A percentile compares a stretch with the other conserved stretches of the same genome.
Conservation (phyloP, 1,140 invertebrate genomes). For the Catajapyx aquilonaris region DNA sequence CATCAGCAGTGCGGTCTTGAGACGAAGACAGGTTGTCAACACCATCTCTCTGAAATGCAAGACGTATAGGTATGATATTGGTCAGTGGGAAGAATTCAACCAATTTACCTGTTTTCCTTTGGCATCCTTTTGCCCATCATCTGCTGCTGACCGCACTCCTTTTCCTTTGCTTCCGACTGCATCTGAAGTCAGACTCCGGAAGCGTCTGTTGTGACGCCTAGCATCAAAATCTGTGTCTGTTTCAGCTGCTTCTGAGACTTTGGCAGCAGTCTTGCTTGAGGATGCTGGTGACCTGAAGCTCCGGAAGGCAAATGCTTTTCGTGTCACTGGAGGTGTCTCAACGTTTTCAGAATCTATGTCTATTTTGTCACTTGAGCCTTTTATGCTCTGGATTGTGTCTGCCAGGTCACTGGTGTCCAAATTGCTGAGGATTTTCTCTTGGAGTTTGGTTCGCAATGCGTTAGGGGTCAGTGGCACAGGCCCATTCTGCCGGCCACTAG, state of each 20-base stretch:
- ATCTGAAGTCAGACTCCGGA: constrained; percentile 7
- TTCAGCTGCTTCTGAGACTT: constrained; percentile 6
- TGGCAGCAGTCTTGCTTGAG: constrained; percentile 6
- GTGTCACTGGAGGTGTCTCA: constrained; percentile 61
- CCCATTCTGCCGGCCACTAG: neutral
- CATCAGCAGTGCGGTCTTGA: constrained; percentile 11
- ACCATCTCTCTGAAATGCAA: no score
- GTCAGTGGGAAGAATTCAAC: constrained; percentile 11
- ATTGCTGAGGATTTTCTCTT: constrained; percentile 12
- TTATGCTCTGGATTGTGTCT: constrained; percentile 12
- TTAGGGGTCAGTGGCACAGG: constrained; percentile 10
- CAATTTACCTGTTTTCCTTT: constrained; percentile 9
- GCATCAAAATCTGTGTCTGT: constrained; percentile 5
- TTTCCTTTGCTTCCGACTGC: no score
- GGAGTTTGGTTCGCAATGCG: constrained; percentile 12
- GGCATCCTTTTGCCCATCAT: constrained; percentile 9
- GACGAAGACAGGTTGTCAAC: no score
- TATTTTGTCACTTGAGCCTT: constrained; percentile 6
- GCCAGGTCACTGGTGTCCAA: constrained; percentile 12
- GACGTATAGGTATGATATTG: constrained; percentile 9
- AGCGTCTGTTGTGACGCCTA: constrained; percentile 7
- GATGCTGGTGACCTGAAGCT: constrained; percentile 11
- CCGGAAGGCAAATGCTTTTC: constrained; percentile 34
- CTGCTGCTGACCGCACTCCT: constrained; percentile 3
- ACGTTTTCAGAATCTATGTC: constrained; percentile 80